Percentiles rank a stretch among this genome's conserved stretches.
phyloP scores from a whole-genome alignment of 2,888 invertebrate genomes.

The Drosophila pegasa region DNA sequence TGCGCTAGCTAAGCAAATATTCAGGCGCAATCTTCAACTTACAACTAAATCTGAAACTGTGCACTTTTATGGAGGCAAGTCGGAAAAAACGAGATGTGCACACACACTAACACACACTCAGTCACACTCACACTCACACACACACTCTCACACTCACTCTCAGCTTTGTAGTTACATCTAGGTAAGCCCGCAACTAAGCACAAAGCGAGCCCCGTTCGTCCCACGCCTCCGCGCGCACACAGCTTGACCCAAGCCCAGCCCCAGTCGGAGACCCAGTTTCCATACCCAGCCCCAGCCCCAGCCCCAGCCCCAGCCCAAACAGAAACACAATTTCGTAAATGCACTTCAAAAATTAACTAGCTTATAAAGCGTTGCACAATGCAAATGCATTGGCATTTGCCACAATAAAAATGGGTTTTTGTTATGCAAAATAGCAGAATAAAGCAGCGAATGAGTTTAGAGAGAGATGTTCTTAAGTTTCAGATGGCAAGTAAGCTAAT shows the following conservation, averaged over 20 bases:
- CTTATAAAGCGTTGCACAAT: constrained; percentile 22
- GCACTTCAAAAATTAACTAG: constrained; percentile 30
- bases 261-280: constrained; percentile 17
- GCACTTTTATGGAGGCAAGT: constrained; percentile 37
- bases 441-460: not conserved
- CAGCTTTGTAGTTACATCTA: constrained; percentile 29
- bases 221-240: constrained; percentile 25
- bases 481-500: not conserved
- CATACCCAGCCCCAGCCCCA: constrained; percentile 1
- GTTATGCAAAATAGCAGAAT: not conserved
- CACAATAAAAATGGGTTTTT: constrained; percentile 5
- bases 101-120: constrained; percentile 14
- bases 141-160: constrained; percentile 13
- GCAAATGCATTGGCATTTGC: constrained; percentile 8
- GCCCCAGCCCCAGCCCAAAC: constrained; percentile 13
- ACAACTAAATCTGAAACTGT: constrained; percentile 47
- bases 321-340: constrained; percentile 28
- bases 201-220: constrained; percentile 28
- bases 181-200: constrained; percentile 39
- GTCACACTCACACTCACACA: constrained; percentile 12
- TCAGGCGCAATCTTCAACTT: constrained; percentile 46
- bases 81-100: constrained; percentile 61
- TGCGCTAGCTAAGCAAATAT: constrained; percentile 43
- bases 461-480: not conserved
- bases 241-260: constrained; percentile 32